Base-by-base conservation (phyloP, 2,888 invertebrate species). In the Herminia tarsipennalis region DNA sequence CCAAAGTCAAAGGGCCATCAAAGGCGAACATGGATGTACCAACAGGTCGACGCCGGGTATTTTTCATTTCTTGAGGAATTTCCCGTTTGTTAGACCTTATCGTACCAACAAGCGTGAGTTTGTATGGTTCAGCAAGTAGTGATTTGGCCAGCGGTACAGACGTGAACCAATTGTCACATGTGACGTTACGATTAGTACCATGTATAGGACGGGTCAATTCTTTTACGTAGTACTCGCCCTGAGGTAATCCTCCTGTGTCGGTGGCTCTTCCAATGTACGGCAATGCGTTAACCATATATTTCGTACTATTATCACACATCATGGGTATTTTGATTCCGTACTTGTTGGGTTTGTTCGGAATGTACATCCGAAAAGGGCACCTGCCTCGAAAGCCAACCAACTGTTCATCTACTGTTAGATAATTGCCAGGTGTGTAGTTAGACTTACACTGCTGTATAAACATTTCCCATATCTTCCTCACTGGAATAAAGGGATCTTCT, bases 251-350 rank as follows among this genome's bases (percentile, higher is more conserved):
- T 6, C 14, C 14, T 0, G 36, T 36, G 9, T 36, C 9, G 1
- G 36, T 36, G 6, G 25, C 36, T 27, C 12, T 36, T n/a, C 25
- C 36, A 5, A 36, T 36, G 9, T 36, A 36, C 16, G 36, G 36
- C 18, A 25, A 8, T 12, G 25, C 36, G 10, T 36, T 25, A 1
- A 25, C 1, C 36, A 36, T 36, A 24, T 36, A 36, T n/a, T 36
- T 36, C 1, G 25, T 37, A 8, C 27, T 12, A 20, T 12, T 27
- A 10, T 27, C 18, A 5, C 37, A 27, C 35, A 76, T 35, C 46
- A 67, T 64, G 25, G 67, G 40, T 8, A 79, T 59, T 58, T 80
- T 22, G 5, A 22, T n/a, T 22, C 22, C n/a, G 2, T 22, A 22
- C 8, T 22, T n/a, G 8, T 8, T 22, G n/a, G n/a, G 12, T 27